Percentiles rank a stretch among this genome's conserved stretches.
Evolutionary conservation across 2,797 vertebrate genomes (phyloP).

Genomic region (Poeciliopsis gracilis): DNA sequence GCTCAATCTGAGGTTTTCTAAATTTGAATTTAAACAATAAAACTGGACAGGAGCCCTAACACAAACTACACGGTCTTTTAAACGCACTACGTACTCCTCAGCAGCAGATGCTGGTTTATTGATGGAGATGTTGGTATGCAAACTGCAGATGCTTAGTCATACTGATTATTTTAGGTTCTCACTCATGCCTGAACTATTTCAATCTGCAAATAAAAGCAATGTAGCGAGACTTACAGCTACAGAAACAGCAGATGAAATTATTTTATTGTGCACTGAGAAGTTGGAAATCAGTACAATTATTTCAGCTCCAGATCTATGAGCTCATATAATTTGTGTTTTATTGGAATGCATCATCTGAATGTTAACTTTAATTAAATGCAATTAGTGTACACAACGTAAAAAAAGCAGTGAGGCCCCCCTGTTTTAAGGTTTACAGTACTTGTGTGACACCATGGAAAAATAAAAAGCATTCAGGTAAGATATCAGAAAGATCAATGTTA

Average conservation of each 20-base stretch:
- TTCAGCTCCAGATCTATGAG: not conserved
- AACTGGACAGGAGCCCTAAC: not conserved
- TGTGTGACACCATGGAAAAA: not conserved
- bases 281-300: not conserved
- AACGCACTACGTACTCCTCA: not conserved
- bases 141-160: constrained; percentile 12
- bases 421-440: not conserved
- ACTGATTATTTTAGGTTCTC: constrained; percentile 21
- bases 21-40: not conserved
- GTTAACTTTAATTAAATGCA: not conserved
- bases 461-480: not conserved
- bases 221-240: constrained; percentile 1
- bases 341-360: not conserved
- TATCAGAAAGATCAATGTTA: not conserved
- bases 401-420: not conserved
- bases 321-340: not conserved
- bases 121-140: constrained; percentile 3
- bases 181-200: constrained; percentile 23
- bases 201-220: constrained; percentile 7
- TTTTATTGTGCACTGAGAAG: not conserved
- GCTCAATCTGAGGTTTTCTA: not conserved
- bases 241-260: not conserved
- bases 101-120: constrained; percentile 10
- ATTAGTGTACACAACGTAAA: not conserved
- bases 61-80: not conserved